Conservation (phyloP, 2,888 invertebrate genomes). For the Drosophila kuntzei region DNA sequence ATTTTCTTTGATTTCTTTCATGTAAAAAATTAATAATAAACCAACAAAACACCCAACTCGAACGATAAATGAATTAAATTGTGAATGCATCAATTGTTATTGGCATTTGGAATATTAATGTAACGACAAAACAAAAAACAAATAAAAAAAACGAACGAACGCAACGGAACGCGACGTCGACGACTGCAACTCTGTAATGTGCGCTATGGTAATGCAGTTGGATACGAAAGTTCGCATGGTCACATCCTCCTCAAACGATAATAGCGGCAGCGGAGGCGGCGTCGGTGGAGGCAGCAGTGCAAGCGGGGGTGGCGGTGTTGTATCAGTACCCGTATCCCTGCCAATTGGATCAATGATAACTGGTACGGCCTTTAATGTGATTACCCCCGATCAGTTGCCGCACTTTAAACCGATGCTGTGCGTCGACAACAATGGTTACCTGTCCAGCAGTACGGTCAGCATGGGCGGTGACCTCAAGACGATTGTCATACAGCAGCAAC, state of each 20-base stretch:
- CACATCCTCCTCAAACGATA: slow-evolving; percentile 83
- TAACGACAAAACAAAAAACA: slow-evolving; percentile 34
- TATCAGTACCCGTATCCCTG: slow-evolving; percentile 86
- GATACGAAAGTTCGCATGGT: slow-evolving; percentile 85
- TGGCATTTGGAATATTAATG: slow-evolving; percentile 37
- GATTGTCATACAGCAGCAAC: slow-evolving; percentile 90
- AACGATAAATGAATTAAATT: slow-evolving; percentile 17
- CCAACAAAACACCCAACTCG: slow-evolving; percentile 7
- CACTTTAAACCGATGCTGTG: slow-evolving; percentile 94
- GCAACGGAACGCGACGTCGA: slow-evolving; percentile 10
- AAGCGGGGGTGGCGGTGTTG: slow-evolving; percentile 74
- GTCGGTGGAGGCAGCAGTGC: slow-evolving; percentile 38
- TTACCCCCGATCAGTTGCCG: slow-evolving; percentile 93
- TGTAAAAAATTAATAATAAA: slow-evolving; percentile 37
- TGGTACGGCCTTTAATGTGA: slow-evolving; percentile 93
- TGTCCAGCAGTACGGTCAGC: slow-evolving; percentile 89
- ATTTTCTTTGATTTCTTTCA: slow-evolving; percentile 72
- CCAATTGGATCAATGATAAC: slow-evolving; percentile 93
- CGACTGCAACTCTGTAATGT: slow-evolving; percentile 61
- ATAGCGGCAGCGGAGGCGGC: slow-evolving; percentile 77
- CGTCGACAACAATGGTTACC: slow-evolving; percentile 94
- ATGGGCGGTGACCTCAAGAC: slow-evolving; percentile 89
- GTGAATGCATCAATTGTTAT: slow-evolving; percentile 25
- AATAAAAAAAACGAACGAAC: slow-evolving; percentile 5
- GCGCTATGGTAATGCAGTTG: slow-evolving; percentile 80